These are phyloP conservation scores for Jacana jacana DNA, from an alignment of 2,113 vertebrate species.

Conservation along the genomic window DNA sequence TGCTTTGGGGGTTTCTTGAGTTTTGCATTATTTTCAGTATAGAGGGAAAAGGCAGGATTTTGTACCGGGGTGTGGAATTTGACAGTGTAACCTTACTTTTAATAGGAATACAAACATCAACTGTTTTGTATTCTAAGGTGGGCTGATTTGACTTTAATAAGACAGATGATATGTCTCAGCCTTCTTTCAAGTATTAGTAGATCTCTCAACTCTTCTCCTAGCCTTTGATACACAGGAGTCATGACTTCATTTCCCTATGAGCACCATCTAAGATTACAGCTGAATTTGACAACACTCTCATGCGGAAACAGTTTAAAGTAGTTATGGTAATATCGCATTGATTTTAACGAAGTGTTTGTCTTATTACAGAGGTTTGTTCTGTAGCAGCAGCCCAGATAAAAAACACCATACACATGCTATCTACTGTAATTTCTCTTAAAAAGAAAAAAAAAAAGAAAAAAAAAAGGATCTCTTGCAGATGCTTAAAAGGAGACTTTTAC, in stretches of 20 bases:
- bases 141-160: not conserved
- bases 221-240: not conserved
- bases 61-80: not conserved
- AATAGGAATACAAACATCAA: not conserved
- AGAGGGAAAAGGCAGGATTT: not conserved
- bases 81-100: not conserved
- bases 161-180: not conserved
- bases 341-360: not conserved
- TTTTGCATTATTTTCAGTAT: not conserved
- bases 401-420: accelerated
- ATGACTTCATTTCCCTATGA: not conserved
- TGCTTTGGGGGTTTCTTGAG: not conserved
- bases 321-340: not conserved
- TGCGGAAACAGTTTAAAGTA: not conserved
- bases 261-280: not conserved
- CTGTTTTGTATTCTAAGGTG: not conserved
- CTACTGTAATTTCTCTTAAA: not conserved
- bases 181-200: not conserved
- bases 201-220: not conserved
- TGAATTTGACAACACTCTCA: not conserved
- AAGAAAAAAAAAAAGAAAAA: too few species aligned
- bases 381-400: not conserved
- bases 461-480: not conserved
- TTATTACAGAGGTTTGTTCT: not conserved
- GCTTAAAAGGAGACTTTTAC: not conserved